Conservation (phyloP, 2,888 invertebrate genomes). For the Drosophila barbarae region DNA sequence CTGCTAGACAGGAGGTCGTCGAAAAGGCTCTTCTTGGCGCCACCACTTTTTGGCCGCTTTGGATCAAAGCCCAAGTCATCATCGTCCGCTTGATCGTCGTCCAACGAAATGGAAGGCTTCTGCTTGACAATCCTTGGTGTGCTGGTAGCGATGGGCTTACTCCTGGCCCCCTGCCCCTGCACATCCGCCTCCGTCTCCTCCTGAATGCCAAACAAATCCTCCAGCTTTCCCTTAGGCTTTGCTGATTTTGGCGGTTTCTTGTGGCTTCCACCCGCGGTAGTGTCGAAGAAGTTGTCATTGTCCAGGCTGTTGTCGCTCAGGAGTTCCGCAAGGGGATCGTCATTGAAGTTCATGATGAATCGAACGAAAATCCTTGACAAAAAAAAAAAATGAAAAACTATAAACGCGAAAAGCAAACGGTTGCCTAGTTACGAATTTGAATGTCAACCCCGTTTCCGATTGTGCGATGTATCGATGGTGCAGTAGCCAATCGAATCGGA, state of each 20-base stretch:
- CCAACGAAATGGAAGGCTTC: conserved; percentile 58
- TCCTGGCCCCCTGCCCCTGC: conserved; percentile 22
- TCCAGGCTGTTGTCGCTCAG: conserved; percentile 85
- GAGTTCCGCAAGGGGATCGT: conserved; percentile 84
- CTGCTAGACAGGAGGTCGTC: conserved; percentile 51
- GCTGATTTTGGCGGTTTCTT: conserved; percentile 46
- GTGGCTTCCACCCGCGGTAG: conserved; percentile 39
- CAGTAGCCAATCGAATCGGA: not conserved
- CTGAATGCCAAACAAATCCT: conserved; percentile 79
- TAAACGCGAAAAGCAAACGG: conserved; percentile 30
- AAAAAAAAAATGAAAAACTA: not conserved
- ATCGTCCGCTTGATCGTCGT: conserved; percentile 70
- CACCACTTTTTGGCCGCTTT: conserved; percentile 76
- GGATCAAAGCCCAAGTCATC: conserved; percentile 80
- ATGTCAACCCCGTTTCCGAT: not conserved
- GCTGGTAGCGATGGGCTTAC: conserved; percentile 46
- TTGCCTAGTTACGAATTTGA: conserved; percentile 56
- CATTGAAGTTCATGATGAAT: conserved; percentile 81
- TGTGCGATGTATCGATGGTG: not conserved
- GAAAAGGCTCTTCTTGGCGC: conserved; percentile 45
- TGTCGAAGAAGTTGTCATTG: conserved; percentile 86
- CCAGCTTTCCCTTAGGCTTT: conserved; percentile 70
- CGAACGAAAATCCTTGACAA: conserved; percentile 77
- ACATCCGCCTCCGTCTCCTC: conserved; percentile 67
- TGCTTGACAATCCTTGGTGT: conserved; percentile 65